Conservation (phyloP, 2,113 vertebrate genomes). For the Dromas ardeola region DNA sequence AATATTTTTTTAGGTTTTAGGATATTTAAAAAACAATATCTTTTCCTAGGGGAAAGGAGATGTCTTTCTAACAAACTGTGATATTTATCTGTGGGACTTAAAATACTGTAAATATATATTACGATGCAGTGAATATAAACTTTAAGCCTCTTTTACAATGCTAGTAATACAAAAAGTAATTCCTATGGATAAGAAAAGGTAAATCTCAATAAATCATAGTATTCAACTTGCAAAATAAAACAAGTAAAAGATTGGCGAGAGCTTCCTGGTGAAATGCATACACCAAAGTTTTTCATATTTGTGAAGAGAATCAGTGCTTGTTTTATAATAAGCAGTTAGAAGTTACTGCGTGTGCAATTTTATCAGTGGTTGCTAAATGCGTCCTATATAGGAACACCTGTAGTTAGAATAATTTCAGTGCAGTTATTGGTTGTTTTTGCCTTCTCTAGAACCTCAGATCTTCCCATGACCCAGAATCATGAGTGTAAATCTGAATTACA, state of each 20-base stretch:
- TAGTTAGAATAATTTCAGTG: background rate
- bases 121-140: background rate
- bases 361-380: background rate
- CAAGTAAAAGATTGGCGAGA: background rate
- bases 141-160: background rate
- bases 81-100: background rate
- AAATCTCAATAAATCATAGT: background rate
- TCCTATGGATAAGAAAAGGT: background rate
- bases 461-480: background rate
- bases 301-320: background rate
- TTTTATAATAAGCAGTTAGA: background rate
- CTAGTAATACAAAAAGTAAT: background rate
- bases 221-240: background rate
- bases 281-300: background rate
- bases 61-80: background rate
- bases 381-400: background rate
- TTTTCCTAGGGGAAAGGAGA: background rate
- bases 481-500: background rate
- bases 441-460: background rate
- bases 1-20: background rate
- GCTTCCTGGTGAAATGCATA: background rate
- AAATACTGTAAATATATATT: background rate
- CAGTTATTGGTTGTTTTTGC: background rate
- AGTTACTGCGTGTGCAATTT: background rate
- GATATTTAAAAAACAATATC: background rate